These are phyloP conservation scores for Asarcornis scutulata DNA, from an alignment of 2,113 vertebrate genomes.

Conservation along the genomic window DNA sequence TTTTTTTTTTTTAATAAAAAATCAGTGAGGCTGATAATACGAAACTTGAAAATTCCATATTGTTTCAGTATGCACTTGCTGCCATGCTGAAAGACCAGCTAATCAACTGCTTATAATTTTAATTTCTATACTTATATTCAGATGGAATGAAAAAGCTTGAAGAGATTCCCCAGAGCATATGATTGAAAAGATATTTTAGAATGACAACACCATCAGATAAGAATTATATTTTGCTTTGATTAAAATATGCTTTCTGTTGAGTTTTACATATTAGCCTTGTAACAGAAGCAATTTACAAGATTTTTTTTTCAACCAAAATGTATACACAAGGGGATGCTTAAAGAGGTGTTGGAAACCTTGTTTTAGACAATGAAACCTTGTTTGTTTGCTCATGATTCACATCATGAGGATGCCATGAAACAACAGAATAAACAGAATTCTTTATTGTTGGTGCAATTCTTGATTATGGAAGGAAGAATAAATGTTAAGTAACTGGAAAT, in stretches of 20 bases:
- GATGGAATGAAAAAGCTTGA: not conserved
- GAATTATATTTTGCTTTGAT: not conserved
- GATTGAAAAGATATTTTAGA: not conserved
- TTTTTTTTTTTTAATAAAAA: not conserved
- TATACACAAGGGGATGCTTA: not conserved
- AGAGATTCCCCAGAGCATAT: constrained; percentile 1
- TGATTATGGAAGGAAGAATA: constrained; percentile 14
- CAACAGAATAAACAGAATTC: not conserved
- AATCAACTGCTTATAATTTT: constrained; percentile 56
- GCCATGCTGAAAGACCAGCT: not conserved
- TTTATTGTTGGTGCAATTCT: not conserved
- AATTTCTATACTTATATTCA: constrained; percentile 4
- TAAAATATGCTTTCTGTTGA: not conserved
- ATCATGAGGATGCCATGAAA: not conserved
- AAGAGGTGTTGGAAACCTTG: not conserved
- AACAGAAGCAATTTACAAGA: not conserved
- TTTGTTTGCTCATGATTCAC: not conserved
- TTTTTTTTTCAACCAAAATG: not conserved
- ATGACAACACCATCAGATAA: not conserved
- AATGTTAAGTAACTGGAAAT: not conserved
- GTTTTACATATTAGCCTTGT: not conserved
- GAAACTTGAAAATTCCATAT: not conserved
- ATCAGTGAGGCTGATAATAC: not conserved
- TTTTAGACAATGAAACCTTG: not conserved
- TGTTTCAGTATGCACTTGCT: not conserved